Percentiles rank a stretch among this genome's conserved stretches.
Conservation (phyloP, 1,140 invertebrate species). For the Drosophila ironensis region DNA sequence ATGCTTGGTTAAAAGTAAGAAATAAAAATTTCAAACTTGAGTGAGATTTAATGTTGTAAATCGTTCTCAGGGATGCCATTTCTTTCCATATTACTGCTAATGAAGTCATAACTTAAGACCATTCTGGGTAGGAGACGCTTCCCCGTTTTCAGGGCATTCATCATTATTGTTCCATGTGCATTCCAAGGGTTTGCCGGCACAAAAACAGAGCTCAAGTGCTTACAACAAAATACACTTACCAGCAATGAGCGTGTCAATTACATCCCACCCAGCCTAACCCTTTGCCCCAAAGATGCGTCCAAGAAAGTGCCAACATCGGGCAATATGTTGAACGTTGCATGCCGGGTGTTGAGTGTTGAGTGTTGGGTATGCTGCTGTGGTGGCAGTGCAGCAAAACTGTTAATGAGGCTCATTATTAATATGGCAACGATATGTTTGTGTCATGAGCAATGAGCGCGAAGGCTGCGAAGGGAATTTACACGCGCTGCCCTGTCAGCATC, state of each 20-base stretch:
- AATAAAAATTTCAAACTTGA: too few species aligned
- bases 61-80: too few species aligned
- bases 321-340: constrained; percentile 54
- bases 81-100: too few species aligned
- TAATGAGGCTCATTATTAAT: constrained; percentile 80
- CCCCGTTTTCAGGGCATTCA: constrained; percentile 6
- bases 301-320: constrained; percentile 34
- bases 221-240: constrained; percentile 77
- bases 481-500: constrained; percentile 53
- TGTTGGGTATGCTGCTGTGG: constrained; percentile 15
- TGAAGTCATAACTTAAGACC: neutral
- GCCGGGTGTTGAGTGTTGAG: constrained; percentile 47
- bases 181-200: constrained; percentile 13
- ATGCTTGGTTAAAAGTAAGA: too few species aligned
- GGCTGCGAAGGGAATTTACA: constrained; percentile 55
- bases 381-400: constrained; percentile 55
- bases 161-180: constrained; percentile 12
- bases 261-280: constrained; percentile 3
- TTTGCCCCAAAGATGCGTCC: neutral
- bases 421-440: constrained; percentile 74
- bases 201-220: constrained; percentile 67
- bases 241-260: constrained; percentile 73
- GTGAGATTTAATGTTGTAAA: too few species aligned
- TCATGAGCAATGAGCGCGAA: constrained; percentile 50
- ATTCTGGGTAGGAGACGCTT: neutral